These are phyloP conservation scores for Acronicta aceris DNA, from an alignment of 2,888 invertebrate genomes.

Conservation along the genomic window DNA sequence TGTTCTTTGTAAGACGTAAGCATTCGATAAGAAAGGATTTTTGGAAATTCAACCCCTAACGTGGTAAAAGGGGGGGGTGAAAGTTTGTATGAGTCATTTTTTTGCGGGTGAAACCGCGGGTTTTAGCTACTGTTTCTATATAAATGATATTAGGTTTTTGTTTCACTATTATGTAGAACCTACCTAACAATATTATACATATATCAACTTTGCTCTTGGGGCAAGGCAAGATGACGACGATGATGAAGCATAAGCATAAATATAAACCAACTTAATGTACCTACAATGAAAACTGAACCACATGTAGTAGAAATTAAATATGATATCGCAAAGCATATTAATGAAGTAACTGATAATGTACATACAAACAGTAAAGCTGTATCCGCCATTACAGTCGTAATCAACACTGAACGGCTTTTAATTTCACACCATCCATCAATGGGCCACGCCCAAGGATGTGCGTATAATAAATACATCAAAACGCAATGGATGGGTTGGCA, in stretches of 20 bases:
- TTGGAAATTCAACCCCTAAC: too few species aligned
- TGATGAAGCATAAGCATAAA: neutral
- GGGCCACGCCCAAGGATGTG: slow-evolving; percentile 52
- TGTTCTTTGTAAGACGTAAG: too few species aligned
- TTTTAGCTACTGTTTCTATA: too few species aligned
- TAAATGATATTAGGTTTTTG: too few species aligned
- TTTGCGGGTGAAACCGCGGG: too few species aligned
- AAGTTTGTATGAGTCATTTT: too few species aligned
- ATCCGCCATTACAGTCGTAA: slow-evolving; percentile 41
- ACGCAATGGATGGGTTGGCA: slow-evolving; percentile 36
- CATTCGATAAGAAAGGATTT: too few species aligned
- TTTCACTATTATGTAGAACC: too few species aligned
- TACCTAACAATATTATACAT: too few species aligned
- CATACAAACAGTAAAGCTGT: slow-evolving; percentile 20
- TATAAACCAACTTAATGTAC: neutral
- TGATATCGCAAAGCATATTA: neutral
- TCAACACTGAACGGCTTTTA: slow-evolving; percentile 55
- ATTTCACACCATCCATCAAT: slow-evolving; percentile 57
- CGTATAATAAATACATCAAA: slow-evolving; percentile 50
- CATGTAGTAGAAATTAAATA: neutral
- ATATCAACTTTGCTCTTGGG: too few species aligned
- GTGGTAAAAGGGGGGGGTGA: too few species aligned
- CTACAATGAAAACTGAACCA: slow-evolving; percentile 1
- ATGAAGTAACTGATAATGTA: slow-evolving; percentile 23
- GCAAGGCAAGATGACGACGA: too few species aligned